Base-by-base conservation (phyloP, 2,888 invertebrate genomes). In the Tachina fera region DNA sequence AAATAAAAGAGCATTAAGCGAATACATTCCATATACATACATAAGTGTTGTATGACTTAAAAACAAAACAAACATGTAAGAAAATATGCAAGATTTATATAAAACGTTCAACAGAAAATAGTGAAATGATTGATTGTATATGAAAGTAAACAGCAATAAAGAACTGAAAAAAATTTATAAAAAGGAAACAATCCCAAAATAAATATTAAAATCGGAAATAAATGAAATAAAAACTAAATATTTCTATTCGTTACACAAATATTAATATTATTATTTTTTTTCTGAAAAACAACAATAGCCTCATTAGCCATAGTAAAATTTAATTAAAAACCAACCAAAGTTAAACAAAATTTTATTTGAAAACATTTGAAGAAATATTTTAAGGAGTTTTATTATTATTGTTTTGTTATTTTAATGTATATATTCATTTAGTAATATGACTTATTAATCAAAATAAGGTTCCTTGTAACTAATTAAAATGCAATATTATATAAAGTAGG, bases 91-190 rank as follows among this genome's bases (percentile, higher is more conserved):
- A 76, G 19, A 63, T 51, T 51, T 31, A 63, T 76, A 39, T 9
- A 11, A 61, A 53, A 78, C 19, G 11, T 61, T 41, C 60, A 13
- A 65, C 60, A 74, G 74, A 87, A 87, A 88, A 87, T 88, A 89
- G 89, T 83, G 87, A 89, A 89, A 88, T 86, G 87, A 89, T 89
- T 89, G 87, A 90, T 90, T 71, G 79, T 39, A 83, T 85, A 79
- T 85, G 83, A 71, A 72, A 74, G 10, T 9, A 51, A 67, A 68
- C 19, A 43, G 43, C 10, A 74, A 31, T 31, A 61, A 91, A 90
- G 89, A 91, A 90, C 90, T 90, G 90, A 90, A 68, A 71, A 68
- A 74, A 83, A 74, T 72, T 60, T 51, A 16, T 74, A 71, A 67
- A 22, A 84, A 87, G 4, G 4, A 31, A 31, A 31, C 31, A 3